These are phyloP conservation scores for Aphelinus certus DNA, from an alignment of 1,140 invertebrate species.

Conservation along the genomic window DNA sequence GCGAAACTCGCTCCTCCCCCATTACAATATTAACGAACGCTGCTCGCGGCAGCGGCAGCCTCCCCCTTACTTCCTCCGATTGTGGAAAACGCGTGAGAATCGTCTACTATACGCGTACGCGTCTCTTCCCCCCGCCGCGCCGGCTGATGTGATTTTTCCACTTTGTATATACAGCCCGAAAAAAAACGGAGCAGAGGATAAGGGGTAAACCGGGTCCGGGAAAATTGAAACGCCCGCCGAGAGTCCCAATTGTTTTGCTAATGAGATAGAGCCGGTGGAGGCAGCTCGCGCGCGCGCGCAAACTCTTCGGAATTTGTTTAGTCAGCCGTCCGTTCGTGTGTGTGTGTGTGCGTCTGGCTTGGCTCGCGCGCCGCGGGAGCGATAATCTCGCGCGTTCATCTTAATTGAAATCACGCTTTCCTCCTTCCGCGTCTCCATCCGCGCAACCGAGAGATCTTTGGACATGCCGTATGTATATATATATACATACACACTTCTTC, in stretches of 20 bases:
- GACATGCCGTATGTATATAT: too few species aligned
- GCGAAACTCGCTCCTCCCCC: too few species aligned
- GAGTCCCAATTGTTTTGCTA: constrained; percentile 37
- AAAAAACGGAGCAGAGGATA: too few species aligned
- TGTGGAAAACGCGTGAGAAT: constrained; percentile 5
- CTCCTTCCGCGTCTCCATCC: background rate
- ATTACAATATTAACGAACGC: too few species aligned
- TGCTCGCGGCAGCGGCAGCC: background rate
- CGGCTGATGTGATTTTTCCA: too few species aligned
- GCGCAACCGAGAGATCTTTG: too few species aligned
- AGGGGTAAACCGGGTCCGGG: background rate
- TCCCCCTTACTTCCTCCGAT: constrained; percentile 18
- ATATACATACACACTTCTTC: too few species aligned
- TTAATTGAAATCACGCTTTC: constrained; percentile 39
- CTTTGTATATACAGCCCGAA: too few species aligned
- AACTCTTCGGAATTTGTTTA: constrained; percentile 30
- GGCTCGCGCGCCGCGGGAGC: background rate
- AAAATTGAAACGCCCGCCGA: constrained; percentile 29
- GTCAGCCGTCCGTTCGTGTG: constrained; percentile 32
- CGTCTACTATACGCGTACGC: background rate
- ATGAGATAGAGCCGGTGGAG: constrained; percentile 9
- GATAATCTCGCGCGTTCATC: constrained; percentile 29
- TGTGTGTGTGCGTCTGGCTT: background rate
- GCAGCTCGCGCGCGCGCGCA: constrained; percentile 3
- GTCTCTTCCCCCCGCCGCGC: background rate